Conservation (phyloP, 2,797 vertebrate species). For the Gambusia yucatana region DNA sequence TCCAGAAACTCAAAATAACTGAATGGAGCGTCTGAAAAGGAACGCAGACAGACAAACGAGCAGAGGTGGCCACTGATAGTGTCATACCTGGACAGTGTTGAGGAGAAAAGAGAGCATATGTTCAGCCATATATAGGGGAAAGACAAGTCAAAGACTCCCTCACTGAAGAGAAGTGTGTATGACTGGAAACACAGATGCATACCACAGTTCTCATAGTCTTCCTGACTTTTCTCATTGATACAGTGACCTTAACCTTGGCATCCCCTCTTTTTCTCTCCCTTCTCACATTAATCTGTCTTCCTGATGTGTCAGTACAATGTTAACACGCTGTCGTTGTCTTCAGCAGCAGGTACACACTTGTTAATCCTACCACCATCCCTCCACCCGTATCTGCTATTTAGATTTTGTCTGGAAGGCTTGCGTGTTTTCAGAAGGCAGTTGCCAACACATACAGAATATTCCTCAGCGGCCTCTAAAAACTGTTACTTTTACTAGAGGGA, state of each 20-base stretch:
- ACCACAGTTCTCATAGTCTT: slow-evolving; percentile 24
- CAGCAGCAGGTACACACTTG: slow-evolving; percentile 72
- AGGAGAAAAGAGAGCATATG: slow-evolving; percentile 1
- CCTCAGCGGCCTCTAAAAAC: slow-evolving; percentile 55
- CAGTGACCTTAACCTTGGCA: slow-evolving; percentile 67
- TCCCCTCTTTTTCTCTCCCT: slow-evolving; percentile 35
- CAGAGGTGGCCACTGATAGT: slow-evolving; percentile 28
- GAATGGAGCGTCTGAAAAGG: slow-evolving; percentile 34
- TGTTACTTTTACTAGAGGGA: slow-evolving; percentile 75
- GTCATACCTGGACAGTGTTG: slow-evolving; percentile 28
- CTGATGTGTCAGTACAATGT: slow-evolving; percentile 74
- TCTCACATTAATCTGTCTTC: slow-evolving; percentile 62
- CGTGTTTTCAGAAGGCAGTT: slow-evolving; percentile 65
- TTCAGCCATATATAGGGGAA: slow-evolving; percentile 13
- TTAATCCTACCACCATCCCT: slow-evolving; percentile 56
- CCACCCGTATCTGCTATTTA: slow-evolving; percentile 62
- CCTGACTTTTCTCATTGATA: slow-evolving; percentile 38
- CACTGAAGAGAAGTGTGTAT: background rate
- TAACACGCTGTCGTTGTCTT: slow-evolving; percentile 74
- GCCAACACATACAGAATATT: slow-evolving; percentile 65
- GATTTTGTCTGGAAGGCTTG: slow-evolving; percentile 65
- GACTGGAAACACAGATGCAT: slow-evolving; percentile 5
- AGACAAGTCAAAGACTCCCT: slow-evolving; percentile 9
- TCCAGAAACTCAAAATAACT: slow-evolving; percentile 70
- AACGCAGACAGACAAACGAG: slow-evolving; percentile 20